Percentiles rank a stretch among this genome's conserved stretches.
These are phyloP conservation scores for Simalia tracyae DNA, from an alignment of 2,797 vertebrate species.

Conservation along the genomic window DNA sequence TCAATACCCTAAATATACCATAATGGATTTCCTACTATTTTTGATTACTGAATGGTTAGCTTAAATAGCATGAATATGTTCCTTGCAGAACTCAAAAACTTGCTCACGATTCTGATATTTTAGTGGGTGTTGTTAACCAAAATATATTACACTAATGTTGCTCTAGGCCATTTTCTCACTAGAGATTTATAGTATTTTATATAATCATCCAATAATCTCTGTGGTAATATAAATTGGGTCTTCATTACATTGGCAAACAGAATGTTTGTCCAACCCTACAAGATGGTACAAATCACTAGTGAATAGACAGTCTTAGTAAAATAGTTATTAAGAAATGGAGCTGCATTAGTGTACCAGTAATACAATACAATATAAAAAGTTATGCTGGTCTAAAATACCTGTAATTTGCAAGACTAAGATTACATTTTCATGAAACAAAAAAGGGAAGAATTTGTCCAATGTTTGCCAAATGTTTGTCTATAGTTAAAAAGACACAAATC, in stretches of 20 bases:
- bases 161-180: not conserved
- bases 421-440: not conserved
- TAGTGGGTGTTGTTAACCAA: not conserved
- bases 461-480: not conserved
- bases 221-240: not conserved
- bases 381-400: not conserved
- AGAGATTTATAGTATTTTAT: not conserved
- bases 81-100: not conserved
- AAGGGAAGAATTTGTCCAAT: not conserved
- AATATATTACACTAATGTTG: not conserved
- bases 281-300: not conserved
- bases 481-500: constrained; percentile 15
- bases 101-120: not conserved
- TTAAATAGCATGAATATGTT: not conserved
- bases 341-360: not conserved
- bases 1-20: not conserved
- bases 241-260: not conserved
- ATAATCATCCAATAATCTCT: not conserved
- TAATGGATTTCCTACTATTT: not conserved
- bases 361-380: not conserved
- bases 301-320: not conserved
- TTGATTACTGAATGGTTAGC: not conserved
- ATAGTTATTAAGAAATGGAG: not conserved
- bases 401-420: not conserved
- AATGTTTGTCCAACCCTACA: not conserved